phyloP scores from a whole-genome alignment of 2,888 invertebrate species.

The Ectemnius lituratus region DNA sequence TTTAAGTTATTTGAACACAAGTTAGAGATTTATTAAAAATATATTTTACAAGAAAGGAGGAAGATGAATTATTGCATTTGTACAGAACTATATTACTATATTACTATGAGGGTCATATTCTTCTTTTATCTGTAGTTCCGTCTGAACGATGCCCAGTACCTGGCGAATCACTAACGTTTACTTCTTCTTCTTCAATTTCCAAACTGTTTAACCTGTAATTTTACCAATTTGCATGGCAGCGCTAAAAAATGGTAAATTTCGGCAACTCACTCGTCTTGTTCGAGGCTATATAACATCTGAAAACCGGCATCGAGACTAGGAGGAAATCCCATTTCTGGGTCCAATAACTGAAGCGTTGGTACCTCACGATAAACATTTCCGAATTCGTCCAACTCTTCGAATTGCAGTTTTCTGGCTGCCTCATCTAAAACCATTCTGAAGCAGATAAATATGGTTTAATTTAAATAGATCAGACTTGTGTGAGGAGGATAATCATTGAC shows the following conservation, averaged over 20 bases:
- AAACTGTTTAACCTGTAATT: constrained; percentile 70
- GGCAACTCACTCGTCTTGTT: constrained; percentile 79
- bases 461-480: constrained; percentile 31
- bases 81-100: not conserved
- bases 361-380: constrained; percentile 74
- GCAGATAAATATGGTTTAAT: constrained; percentile 7
- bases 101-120: constrained; percentile 34
- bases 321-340: constrained; percentile 76
- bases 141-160: constrained; percentile 56
- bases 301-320: constrained; percentile 83
- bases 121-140: constrained; percentile 51
- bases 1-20: not conserved
- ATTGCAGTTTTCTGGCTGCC: constrained; percentile 70
- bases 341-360: constrained; percentile 74
- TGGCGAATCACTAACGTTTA: constrained; percentile 69
- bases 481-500: constrained; percentile 61
- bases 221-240: not conserved
- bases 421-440: constrained; percentile 74
- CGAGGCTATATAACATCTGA: constrained; percentile 83
- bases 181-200: constrained; percentile 73
- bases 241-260: too few relatives aligned
- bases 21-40: constrained; percentile 29
- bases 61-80: constrained; percentile 15
- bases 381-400: constrained; percentile 73
- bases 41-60: constrained; percentile 6